Evolutionary conservation across 2,797 vertebrate species (phyloP), one percentile per base, ranked within the genome.

Genomic region (Bovichtus variegatus): DNA sequence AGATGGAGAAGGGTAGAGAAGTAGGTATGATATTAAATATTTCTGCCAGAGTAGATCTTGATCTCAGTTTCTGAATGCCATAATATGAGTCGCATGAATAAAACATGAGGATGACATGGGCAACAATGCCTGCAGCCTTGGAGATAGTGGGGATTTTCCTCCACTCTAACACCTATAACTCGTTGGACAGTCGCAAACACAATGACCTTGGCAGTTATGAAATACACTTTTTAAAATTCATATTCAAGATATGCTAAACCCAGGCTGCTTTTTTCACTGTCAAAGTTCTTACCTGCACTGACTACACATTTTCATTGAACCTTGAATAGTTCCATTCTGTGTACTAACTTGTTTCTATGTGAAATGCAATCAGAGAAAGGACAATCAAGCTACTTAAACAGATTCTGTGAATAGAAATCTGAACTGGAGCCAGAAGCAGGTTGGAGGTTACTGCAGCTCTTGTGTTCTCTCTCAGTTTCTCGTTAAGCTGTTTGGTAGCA

Each of bases 1-100:
- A 91, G 90, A 93, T 90, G 90, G 90, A 91, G 89, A 87, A 87
- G 82, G 86, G 40, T 87, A 76, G 76, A 87, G 79, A 86, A 93
- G 84, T 88, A 93, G 88, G 90, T 93, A 88, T 90, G 83, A 92
- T 93, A 93, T 94, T 85, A 93, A 93, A 93, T 92, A 94, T 94
- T 93, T 92, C 91, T 93, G 88, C 92, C 89, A 78, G 86, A 85
- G 91, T 88, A 91, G 92, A 93, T 93, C 93, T 92, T 92, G 92
- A 93, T 94, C 91, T 92, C 54, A 74, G 67, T 91, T 88, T 89
- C 80, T 88, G 88, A 91, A 91, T 89, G 85, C 90, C 91, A 88
- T 93, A 89, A 89, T 93, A 92, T 89, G 91, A 88, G 82, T 82
- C 38, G 40, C 60, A 89, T 94, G 91, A 94, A 94, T 94, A 92